Conservation (phyloP, 2,113 vertebrate genomes). For the Pimephales promelas region DNA sequence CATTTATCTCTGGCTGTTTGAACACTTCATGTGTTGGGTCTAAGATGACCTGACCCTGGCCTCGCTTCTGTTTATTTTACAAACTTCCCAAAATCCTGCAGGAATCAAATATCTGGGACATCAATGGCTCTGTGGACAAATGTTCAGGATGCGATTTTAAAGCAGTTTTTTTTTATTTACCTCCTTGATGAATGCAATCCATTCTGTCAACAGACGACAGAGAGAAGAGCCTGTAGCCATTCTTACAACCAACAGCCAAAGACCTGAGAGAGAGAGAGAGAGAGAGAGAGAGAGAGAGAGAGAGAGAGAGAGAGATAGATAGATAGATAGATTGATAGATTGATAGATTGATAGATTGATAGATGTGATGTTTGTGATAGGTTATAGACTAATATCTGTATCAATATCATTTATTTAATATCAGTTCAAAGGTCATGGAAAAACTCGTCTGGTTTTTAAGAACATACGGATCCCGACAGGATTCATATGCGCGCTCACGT, state of each 20-base stretch:
- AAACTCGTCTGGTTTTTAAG: background rate
- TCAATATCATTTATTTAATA: too few species aligned
- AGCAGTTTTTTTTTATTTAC: slow-evolving; percentile 70
- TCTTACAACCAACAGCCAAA: slow-evolving; percentile 86
- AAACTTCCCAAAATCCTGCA: background rate
- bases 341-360: too few species aligned
- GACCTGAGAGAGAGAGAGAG: slow-evolving; percentile 74
- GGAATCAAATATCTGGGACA: background rate
- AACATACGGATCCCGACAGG: background rate
- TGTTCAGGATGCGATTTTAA: background rate
- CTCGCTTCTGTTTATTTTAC: slow-evolving; percentile 5
- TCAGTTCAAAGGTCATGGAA: background rate
- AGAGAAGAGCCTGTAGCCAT: slow-evolving; percentile 91
- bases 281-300: too few species aligned
- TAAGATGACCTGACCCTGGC: slow-evolving; percentile 19
- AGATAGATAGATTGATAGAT: too few species aligned
- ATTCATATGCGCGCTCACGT: slow-evolving; percentile 78
- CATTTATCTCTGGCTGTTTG: background rate
- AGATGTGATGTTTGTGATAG: too few species aligned
- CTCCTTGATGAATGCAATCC: slow-evolving; percentile 92
- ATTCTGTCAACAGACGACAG: slow-evolving; percentile 89
- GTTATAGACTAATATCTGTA: too few species aligned
- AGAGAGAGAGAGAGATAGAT: too few species aligned
- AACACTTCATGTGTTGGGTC: background rate
- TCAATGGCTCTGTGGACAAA: background rate